These are phyloP conservation scores for Agrochola lychnidis DNA, from an alignment of 2,888 invertebrate genomes.

Conservation along the genomic window DNA sequence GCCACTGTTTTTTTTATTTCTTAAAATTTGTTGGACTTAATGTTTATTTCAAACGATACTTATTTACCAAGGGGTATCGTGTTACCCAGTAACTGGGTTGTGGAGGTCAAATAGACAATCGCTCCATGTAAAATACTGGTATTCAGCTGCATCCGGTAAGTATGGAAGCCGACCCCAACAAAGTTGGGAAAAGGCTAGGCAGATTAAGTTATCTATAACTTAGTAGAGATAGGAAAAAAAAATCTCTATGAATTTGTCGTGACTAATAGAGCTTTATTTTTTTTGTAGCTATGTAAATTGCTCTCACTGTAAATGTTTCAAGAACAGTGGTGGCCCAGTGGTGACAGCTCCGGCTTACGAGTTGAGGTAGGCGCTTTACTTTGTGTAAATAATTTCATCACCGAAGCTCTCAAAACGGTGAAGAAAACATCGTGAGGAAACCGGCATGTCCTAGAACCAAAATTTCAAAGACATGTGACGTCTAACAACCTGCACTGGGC, in stretches of 20 bases:
- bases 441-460: no score
- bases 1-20: not conserved
- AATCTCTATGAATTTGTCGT: not conserved
- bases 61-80: not conserved
- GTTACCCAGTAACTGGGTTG: not conserved
- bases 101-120: not conserved
- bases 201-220: not conserved
- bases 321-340: no score
- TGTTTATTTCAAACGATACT: not conserved
- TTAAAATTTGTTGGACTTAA: not conserved
- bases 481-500: no score
- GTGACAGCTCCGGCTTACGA: no score
- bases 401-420: no score
- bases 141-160: not conserved
- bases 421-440: no score
- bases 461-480: no score
- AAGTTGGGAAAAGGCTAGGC: not conserved
- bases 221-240: not conserved
- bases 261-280: not conserved
- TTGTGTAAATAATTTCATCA: no score
- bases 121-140: not conserved
- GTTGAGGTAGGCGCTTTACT: no score
- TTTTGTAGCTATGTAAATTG: not conserved
- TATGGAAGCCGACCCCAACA: not conserved
- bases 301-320: no score